Evolutionary conservation across 2,888 invertebrate genomes (phyloP).

Genomic region (Zygogramma bicolorata): DNA sequence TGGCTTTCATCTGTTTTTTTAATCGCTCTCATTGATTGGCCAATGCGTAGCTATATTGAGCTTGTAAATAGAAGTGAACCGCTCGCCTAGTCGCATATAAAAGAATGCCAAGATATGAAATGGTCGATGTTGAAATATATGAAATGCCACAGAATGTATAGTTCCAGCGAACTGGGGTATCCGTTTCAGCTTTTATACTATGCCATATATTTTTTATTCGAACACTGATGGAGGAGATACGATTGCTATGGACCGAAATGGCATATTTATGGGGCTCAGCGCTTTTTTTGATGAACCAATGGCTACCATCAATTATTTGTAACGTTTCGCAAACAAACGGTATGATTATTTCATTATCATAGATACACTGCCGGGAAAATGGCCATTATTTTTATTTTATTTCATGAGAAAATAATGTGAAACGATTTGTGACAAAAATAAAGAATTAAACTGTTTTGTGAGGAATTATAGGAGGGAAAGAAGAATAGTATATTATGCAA

Average conservation of each 20-base stretch:
- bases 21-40: too few relatives aligned
- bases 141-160: slow-evolving; percentile 23
- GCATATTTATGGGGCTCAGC: background rate
- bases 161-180: slow-evolving; percentile 23
- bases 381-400: background rate
- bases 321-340: background rate
- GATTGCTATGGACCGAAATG: background rate
- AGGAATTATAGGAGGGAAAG: too few relatives aligned
- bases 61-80: background rate
- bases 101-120: slow-evolving; percentile 31
- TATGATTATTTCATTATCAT: background rate
- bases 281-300: background rate
- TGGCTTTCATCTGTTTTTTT: too few relatives aligned
- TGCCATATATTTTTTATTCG: background rate
- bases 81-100: slow-evolving; percentile 2
- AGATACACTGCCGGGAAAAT: background rate
- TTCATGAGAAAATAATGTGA: background rate
- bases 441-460: background rate
- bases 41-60: too few relatives aligned
- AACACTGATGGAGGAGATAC: background rate
- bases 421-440: background rate
- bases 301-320: background rate
- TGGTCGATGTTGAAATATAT: slow-evolving; percentile 34
- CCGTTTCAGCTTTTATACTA: slow-evolving; percentile 21
- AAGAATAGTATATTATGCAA: too few relatives aligned